phyloP scores from a whole-genome alignment of 2,113 vertebrate genomes.

The Dipodomys spectabilis region DNA sequence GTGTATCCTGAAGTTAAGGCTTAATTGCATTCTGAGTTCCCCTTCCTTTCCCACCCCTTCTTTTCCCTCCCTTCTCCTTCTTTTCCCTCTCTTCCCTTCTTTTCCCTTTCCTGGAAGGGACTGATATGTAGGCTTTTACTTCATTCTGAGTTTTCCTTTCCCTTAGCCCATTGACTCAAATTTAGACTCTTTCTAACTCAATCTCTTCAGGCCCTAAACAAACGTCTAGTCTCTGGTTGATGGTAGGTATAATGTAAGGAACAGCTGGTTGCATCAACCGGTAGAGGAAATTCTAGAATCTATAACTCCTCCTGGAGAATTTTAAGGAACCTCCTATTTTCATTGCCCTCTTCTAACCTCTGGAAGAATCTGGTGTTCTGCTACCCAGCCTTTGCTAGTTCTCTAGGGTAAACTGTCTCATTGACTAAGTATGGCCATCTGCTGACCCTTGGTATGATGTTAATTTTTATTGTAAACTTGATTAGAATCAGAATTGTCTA shows the following conservation, averaged over 20 bases:
- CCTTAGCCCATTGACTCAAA: background rate
- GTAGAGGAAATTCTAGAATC: background rate
- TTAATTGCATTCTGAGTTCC: background rate
- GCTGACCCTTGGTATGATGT: background rate
- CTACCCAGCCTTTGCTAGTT: background rate
- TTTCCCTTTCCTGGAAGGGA: background rate
- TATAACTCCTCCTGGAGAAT: background rate
- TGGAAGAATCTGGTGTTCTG: background rate
- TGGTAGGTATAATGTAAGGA: background rate
- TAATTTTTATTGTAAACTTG: too few relatives aligned
- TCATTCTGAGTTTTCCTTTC: background rate
- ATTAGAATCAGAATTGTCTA: too few relatives aligned
- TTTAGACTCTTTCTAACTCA: background rate
- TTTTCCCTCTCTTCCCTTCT: too few relatives aligned
- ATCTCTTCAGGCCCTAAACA: background rate
- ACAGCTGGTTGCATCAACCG: background rate
- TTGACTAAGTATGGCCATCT: background rate
- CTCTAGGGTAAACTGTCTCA: background rate
- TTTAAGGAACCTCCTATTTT: background rate
- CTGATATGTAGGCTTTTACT: background rate
- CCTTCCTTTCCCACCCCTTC: too few relatives aligned
- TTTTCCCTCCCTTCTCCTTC: too few relatives aligned
- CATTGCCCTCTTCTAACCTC: background rate
- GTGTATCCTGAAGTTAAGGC: background rate
- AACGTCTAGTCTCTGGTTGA: background rate